Percentiles rank a stretch among this genome's conserved stretches.
Conservation (phyloP, 2,797 vertebrate species). For the Rhabdophis nuchalis region DNA sequence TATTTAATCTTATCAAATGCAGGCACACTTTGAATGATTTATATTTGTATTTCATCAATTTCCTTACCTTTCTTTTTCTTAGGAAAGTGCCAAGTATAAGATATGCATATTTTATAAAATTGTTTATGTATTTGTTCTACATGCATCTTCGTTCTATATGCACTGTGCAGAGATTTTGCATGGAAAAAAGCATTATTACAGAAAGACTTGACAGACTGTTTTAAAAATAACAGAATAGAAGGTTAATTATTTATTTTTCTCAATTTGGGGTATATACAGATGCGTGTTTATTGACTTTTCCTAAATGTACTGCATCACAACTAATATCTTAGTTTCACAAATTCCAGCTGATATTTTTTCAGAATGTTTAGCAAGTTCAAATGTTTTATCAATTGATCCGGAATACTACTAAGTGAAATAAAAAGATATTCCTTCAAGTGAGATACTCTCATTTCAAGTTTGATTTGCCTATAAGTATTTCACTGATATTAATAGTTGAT, state of each 20-base stretch:
- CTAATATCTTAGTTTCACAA: neutral
- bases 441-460: neutral
- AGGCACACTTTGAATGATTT: neutral
- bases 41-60: neutral
- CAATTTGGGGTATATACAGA: neutral
- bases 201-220: slow-evolving; percentile 24
- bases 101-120: neutral
- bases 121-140: neutral
- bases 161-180: neutral
- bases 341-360: neutral
- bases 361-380: slow-evolving; percentile 29
- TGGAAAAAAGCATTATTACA: neutral
- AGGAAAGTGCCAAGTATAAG: neutral
- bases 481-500: neutral
- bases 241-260: slow-evolving; percentile 5
- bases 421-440: neutral
- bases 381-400: neutral
- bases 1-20: slow-evolving; percentile 7
- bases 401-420: neutral
- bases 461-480: neutral
- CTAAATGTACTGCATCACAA: neutral
- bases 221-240: slow-evolving; percentile 21
- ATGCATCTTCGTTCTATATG: neutral
- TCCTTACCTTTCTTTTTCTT: neutral
- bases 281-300: neutral